phyloP scores from a whole-genome alignment of 2,797 vertebrate genomes.

The Sebastes minor region DNA sequence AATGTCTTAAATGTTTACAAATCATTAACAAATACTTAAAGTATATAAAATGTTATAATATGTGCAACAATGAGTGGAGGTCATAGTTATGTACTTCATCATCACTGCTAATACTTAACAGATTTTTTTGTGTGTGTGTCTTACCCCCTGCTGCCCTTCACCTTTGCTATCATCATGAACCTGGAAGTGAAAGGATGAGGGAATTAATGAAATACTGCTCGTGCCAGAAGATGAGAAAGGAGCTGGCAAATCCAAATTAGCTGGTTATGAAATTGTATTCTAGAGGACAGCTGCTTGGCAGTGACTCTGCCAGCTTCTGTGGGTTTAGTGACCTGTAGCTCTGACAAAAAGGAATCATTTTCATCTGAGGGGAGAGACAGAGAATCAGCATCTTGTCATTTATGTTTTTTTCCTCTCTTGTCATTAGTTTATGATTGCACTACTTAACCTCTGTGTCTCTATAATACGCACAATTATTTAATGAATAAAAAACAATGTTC shows the following conservation, averaged over 20 bases:
- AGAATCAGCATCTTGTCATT: neutral
- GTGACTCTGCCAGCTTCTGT: neutral
- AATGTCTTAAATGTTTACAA: no score
- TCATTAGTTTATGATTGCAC: neutral
- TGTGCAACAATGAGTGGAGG: neutral
- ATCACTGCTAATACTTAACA: neutral
- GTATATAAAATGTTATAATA: no score
- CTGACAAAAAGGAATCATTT: constrained; percentile 2
- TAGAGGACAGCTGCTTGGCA: constrained; percentile 48
- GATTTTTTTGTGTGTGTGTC: neutral
- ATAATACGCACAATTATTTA: neutral
- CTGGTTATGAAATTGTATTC: constrained; percentile 70
- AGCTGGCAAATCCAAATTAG: constrained; percentile 66
- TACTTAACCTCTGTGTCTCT: neutral
- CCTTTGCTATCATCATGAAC: constrained; percentile 44
- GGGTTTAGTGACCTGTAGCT: neutral
- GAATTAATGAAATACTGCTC: constrained; percentile 70
- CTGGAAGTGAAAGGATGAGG: constrained; percentile 72
- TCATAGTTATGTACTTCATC: neutral
- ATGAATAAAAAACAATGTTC: neutral
- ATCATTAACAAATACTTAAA: no score
- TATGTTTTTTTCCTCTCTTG: neutral
- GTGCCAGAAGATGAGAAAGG: constrained; percentile 68
- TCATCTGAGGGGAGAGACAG: neutral
- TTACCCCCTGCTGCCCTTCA: neutral